Evolutionary conservation across 2,797 vertebrate species (phyloP).

Genomic region (Neosilurus hyrtlii): DNA sequence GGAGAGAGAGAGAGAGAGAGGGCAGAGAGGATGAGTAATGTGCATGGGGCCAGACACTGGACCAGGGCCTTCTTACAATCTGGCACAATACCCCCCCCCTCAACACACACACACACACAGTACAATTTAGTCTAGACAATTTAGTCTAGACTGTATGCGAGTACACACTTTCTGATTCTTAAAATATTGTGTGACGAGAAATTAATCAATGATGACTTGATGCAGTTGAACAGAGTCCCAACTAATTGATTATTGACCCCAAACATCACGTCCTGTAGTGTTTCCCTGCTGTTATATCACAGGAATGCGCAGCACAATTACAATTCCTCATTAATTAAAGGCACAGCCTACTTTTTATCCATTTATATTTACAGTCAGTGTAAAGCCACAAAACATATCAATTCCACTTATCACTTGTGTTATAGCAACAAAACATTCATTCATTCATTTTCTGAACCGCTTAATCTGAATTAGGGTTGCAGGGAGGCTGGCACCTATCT

Average conservation of each 20-base stretch:
- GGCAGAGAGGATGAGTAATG: slow-evolving; percentile 72
- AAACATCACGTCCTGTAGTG: not conserved
- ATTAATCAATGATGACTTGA: not conserved
- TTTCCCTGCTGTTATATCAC: not conserved
- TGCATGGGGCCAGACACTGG: slow-evolving; percentile 60
- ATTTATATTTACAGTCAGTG: not conserved
- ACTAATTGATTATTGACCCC: not conserved
- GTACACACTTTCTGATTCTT: too few relatives aligned
- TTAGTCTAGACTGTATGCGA: not conserved
- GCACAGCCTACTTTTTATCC: not conserved
- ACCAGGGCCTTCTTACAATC: slow-evolving; percentile 66
- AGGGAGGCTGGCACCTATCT: too few relatives aligned
- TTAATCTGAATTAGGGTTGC: too few relatives aligned
- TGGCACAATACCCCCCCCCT: slow-evolving; percentile 62
- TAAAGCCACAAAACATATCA: not conserved
- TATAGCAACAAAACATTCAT: not conserved
- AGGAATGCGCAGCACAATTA: not conserved
- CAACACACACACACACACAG: slow-evolving; percentile 31
- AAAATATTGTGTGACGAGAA: not conserved
- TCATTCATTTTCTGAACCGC: not conserved
- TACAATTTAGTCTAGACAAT: not conserved
- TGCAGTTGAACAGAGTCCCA: not conserved
- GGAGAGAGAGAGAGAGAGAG: slow-evolving; percentile 41
- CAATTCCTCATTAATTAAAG: not conserved
- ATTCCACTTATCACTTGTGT: not conserved